Evolutionary conservation across 2,797 vertebrate species (phyloP).

Genomic region (Chrysocyon brachyurus): DNA sequence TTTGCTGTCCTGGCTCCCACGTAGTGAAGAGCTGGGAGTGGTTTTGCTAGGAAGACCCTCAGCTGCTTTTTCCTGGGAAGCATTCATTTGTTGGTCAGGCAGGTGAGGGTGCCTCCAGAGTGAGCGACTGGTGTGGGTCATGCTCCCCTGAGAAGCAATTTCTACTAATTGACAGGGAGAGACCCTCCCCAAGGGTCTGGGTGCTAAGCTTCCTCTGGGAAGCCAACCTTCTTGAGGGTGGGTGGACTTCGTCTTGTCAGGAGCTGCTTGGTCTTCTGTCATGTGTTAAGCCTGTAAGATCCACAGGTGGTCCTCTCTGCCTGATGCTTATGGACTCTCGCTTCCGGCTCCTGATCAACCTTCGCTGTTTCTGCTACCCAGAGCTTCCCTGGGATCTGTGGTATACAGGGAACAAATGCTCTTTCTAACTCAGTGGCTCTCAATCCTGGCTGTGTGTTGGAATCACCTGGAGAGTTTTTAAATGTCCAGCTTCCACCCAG

Average conservation of each 20-base stretch:
- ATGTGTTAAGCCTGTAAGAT: neutral
- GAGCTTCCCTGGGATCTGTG: neutral
- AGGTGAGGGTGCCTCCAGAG: neutral
- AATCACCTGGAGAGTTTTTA: neutral
- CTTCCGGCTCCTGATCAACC: neutral
- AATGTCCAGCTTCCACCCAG: neutral
- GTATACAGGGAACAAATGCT: fast-evolving
- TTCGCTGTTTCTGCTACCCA: neutral
- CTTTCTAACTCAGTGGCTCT: neutral
- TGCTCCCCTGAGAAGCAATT: neutral
- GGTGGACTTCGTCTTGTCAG: neutral
- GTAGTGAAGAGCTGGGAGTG: neutral
- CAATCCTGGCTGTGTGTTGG: neutral
- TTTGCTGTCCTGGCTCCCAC: neutral
- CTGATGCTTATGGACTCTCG: neutral
- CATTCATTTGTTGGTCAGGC: neutral
- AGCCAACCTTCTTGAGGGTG: neutral
- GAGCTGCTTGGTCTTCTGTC: neutral
- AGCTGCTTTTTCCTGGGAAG: neutral
- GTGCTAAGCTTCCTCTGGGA: neutral
- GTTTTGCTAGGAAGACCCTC: neutral
- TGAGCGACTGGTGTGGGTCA: neutral
- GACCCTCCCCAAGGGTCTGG: fast-evolving
- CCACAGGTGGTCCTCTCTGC: fast-evolving
- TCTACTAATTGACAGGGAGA: neutral